Conservation (phyloP, 1,140 invertebrate genomes). For the Dendroctonus ponderosae region DNA sequence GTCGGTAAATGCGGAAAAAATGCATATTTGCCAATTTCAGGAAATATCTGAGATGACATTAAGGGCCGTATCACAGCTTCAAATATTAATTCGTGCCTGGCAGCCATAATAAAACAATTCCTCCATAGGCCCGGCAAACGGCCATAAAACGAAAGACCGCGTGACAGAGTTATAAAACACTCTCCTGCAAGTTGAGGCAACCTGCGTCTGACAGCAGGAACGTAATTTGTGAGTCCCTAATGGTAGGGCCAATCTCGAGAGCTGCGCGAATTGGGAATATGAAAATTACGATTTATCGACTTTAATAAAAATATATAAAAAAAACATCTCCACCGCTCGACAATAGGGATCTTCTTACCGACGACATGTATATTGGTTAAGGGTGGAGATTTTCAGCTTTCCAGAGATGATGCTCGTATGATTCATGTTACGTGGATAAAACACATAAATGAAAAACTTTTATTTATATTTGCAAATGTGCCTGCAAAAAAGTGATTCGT, state of each 20-base stretch:
- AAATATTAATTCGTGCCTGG: conserved; percentile 26
- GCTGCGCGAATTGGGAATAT: conserved; percentile 41
- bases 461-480: not conserved
- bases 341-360: conserved; percentile 24
- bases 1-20: too few relatives aligned
- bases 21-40: too few relatives aligned
- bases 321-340: conserved; percentile 12
- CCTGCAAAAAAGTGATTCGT: not conserved
- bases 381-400: too few relatives aligned
- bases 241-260: conserved; percentile 36
- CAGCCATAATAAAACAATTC: conserved; percentile 33
- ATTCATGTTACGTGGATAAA: too few relatives aligned
- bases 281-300: conserved; percentile 42
- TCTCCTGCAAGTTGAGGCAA: conserved; percentile 37
- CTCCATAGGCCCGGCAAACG: conserved; percentile 26
- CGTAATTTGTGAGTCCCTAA: conserved; percentile 42
- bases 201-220: conserved; percentile 39
- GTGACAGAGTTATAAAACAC: conserved; percentile 40
- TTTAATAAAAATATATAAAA: conserved; percentile 37
- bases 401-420: too few relatives aligned
- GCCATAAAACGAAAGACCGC: conserved; percentile 30
- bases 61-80: conserved; percentile 15
- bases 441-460: too few relatives aligned
- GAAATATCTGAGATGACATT: not conserved
- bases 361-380: conserved; percentile 16